Percentiles rank a stretch among this genome's conserved stretches.
Evolutionary conservation across 1,140 invertebrate genomes (phyloP).

Genomic region (Lysiphlebus fabarum): DNA sequence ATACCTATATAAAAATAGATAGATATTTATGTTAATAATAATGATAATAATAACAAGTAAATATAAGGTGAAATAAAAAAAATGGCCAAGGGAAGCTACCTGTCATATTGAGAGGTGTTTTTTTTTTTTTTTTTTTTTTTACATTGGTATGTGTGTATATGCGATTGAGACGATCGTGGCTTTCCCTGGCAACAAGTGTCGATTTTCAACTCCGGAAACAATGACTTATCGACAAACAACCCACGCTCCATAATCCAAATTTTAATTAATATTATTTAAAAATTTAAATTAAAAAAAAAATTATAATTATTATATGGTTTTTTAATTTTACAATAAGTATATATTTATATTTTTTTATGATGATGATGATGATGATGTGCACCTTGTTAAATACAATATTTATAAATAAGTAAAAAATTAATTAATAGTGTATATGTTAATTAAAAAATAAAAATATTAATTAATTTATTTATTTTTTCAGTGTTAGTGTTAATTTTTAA

Average conservation of each 20-base stretch:
- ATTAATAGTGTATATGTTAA: no score
- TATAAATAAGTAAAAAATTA: no score
- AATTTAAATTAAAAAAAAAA: background rate
- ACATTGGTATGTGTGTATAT: no score
- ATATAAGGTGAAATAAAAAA: conserved; percentile 19
- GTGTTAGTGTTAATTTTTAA: no score
- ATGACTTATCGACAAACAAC: conserved; percentile 17
- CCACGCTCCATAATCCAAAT: background rate
- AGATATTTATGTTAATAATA: no score
- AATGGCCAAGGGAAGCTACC: conserved; percentile 23
- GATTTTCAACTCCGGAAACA: conserved; percentile 25
- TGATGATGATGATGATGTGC: no score
- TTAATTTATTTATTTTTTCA: no score
- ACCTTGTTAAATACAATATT: no score
- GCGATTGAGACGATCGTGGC: conserved; percentile 14
- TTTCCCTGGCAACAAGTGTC: conserved; percentile 36
- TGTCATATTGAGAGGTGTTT: conserved; percentile 21
- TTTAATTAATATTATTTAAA: conserved; percentile 2
- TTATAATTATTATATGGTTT: background rate
- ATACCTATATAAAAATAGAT: no score
- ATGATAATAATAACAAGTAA: background rate
- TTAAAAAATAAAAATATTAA: no score
- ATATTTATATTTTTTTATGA: no score
- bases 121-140: no score
- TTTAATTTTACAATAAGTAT: background rate